Evolutionary conservation across 2,888 invertebrate species (phyloP).

Genomic region (Tenthredo notha): DNA sequence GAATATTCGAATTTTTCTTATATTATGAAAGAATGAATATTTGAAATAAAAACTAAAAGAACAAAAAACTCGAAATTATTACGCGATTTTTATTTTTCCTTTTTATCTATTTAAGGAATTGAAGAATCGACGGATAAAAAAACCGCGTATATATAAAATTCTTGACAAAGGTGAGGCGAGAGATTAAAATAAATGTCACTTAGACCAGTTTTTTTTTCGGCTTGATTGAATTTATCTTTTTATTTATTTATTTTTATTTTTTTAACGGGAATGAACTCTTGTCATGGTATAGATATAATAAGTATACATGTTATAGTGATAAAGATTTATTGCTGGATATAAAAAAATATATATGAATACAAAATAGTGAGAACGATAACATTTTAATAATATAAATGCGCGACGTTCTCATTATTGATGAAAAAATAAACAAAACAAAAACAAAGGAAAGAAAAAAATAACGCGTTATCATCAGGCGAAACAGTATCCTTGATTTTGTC

Average conservation of each 20-base stretch:
- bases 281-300: not conserved
- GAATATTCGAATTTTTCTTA: not conserved
- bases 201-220: not conserved
- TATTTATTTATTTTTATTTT: too few species aligned
- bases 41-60: too few species aligned
- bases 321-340: not conserved
- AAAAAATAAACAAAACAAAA: not conserved
- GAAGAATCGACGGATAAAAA: not conserved
- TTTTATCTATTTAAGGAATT: not conserved
- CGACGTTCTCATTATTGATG: not conserved
- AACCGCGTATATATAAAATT: not conserved
- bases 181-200: not conserved
- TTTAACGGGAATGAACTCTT: not conserved
- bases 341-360: too few species aligned
- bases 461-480: slow-evolving; percentile 54
- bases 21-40: too few species aligned
- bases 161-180: not conserved
- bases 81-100: too few species aligned
- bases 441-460: not conserved
- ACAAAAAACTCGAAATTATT: not conserved
- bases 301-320: not conserved
- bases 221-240: not conserved
- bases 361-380: not conserved
- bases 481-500: slow-evolving; percentile 89
- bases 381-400: not conserved